Evolutionary conservation across 2,888 invertebrate genomes (phyloP), one percentile per base, ranked within the genome.

Genomic region (Anodontia alba): DNA sequence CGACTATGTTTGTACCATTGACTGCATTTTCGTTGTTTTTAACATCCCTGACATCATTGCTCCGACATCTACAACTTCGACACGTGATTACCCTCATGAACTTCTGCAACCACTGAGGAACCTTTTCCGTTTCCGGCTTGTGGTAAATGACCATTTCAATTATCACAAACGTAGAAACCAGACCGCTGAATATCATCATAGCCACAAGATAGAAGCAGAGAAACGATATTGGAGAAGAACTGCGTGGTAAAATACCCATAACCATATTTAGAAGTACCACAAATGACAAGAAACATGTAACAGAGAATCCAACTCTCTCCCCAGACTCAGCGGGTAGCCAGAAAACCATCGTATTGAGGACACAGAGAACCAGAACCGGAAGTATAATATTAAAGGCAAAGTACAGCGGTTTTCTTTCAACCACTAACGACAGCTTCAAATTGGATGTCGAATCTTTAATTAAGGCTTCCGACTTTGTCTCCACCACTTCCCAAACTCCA

Each of bases 141-240:
- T 84, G 83, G 49, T 51, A 78, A 0, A 84, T 20, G 8, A 54
- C 31, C 43, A 84, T 66, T 29, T 76, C 62, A 7, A 84, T 20
- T 20, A 84, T 67, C 3, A 73, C 73, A 54, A 84, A 43, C 5
- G 38, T 43, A 1, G 78, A 81, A 0, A 70, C 66, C 10, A 73
- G 8, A 15, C 76, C 83, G 49, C 83, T 84, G 29, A 81, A 76
- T 5, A 81, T 26, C 78, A 84, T 73, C 83, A 80, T 84, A 17
- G 66, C 26, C 0, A 78, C 78, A 2, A 71, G n/a, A 31, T 71
- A 71, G 38, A 15, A 49, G 49, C 71, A 49, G 12, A 71, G 46
- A 20, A 49, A 29, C 1, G 71, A 46, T n/a, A 71, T 26, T 12
- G 71, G 71, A 49, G 31, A 26, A 8, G 71, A 71, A 31, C 42